phyloP scores from a whole-genome alignment of 2,888 invertebrate genomes.

The Trachelus iudaicus region DNA sequence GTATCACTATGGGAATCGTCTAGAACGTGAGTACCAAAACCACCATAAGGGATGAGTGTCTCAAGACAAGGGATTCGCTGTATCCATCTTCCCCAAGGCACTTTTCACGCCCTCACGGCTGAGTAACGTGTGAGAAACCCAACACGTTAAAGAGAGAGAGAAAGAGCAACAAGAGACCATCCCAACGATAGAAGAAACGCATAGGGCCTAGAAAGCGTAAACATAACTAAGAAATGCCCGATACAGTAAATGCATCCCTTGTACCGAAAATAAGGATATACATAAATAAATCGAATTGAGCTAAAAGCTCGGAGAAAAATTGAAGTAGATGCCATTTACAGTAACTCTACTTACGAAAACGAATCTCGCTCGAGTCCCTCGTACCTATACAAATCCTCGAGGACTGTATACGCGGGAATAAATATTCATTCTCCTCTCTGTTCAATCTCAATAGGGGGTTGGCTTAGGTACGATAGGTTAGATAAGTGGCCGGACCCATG shows the following conservation, averaged over 20 bases:
- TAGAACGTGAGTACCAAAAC: background rate
- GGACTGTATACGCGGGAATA: background rate
- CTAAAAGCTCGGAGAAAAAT: background rate
- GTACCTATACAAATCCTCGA: background rate
- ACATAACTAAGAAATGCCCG: background rate
- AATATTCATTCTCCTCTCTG: background rate
- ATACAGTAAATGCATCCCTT: background rate
- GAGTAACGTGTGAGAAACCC: constrained; percentile 3
- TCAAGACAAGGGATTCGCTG: constrained; percentile 17
- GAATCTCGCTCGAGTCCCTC: background rate
- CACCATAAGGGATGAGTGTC: background rate
- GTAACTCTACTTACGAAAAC: background rate
- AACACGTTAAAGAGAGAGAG: constrained; percentile 11
- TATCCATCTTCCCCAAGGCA: constrained; percentile 19
- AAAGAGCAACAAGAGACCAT: background rate
- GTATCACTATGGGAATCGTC: background rate
- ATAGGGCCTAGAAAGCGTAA: background rate
- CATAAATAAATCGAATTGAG: background rate
- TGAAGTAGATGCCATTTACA: background rate
- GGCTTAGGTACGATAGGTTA: background rate
- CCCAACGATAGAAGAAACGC: background rate
- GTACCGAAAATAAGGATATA: background rate
- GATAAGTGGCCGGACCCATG: background rate
- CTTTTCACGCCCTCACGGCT: constrained; percentile 27
- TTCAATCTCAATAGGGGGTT: background rate